Conservation (phyloP, 2,888 invertebrate genomes). For the Drosophila vallismaia region DNA sequence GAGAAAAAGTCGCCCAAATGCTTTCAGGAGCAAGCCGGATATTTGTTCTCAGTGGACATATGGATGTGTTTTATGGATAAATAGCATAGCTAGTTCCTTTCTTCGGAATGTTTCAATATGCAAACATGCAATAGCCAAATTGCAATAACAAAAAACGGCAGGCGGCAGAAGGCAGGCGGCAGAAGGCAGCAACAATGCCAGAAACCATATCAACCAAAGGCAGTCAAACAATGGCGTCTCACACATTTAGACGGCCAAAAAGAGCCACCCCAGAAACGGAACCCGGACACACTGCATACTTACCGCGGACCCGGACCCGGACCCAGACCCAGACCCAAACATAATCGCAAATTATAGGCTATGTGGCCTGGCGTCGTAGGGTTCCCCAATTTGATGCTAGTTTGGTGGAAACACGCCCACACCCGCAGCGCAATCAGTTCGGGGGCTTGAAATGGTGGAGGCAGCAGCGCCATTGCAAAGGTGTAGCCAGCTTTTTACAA, state of each 20-base stretch:
- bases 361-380: conserved; percentile 58
- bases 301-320: neutral
- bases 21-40: neutral
- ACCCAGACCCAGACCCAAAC: conserved; percentile 55
- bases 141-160: conserved; percentile 62
- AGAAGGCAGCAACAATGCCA: conserved; percentile 13
- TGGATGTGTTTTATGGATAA: conserved; percentile 28
- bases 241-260: conserved; percentile 18
- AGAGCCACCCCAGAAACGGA: conserved; percentile 20
- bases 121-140: conserved; percentile 73
- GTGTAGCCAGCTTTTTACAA: conserved; percentile 55
- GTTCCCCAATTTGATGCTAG: conserved; percentile 56
- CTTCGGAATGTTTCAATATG: conserved; percentile 68
- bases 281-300: neutral
- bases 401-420: conserved; percentile 40
- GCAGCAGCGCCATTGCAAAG: conserved; percentile 35
- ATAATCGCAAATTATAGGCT: conserved; percentile 78
- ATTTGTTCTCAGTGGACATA: conserved; percentile 6
- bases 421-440: conserved; percentile 28
- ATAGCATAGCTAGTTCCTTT: conserved; percentile 28
- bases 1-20: neutral
- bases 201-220: conserved; percentile 35
- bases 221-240: conserved; percentile 54
- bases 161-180: conserved; percentile 10
- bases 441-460: conserved; percentile 3